Evolutionary conservation across 1,140 invertebrate species (phyloP).

Genomic region (Scaptomyza montana): DNA sequence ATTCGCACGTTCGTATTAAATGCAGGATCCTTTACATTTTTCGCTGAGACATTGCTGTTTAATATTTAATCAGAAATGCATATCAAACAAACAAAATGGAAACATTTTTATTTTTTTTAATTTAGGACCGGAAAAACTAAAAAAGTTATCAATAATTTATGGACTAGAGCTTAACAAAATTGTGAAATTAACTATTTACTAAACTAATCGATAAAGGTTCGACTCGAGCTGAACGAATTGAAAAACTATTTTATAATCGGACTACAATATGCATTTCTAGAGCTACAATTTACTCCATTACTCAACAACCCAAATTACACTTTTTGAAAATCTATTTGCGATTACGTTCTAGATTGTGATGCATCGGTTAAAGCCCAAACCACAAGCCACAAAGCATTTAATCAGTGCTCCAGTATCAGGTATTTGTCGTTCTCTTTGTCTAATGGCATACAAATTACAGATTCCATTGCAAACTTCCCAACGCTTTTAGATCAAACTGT

Average conservation of each 20-base stretch:
- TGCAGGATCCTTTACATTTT: background rate
- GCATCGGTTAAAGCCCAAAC: background rate
- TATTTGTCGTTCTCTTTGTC: background rate
- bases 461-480: background rate
- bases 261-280: too few species aligned
- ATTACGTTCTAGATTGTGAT: background rate
- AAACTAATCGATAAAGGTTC: too few species aligned
- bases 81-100: too few species aligned
- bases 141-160: too few species aligned
- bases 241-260: too few species aligned
- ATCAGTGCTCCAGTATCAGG: constrained; percentile 1
- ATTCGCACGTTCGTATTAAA: constrained; percentile 15
- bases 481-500: background rate
- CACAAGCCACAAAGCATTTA: constrained; percentile 14
- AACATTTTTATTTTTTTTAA: too few species aligned
- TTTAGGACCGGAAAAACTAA: too few species aligned
- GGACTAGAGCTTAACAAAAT: too few species aligned
- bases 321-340: background rate
- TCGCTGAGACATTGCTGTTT: background rate
- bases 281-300: background rate
- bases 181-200: too few species aligned
- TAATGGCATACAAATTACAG: constrained; percentile 1
- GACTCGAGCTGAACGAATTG: too few species aligned
- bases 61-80: background rate
- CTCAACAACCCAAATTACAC: constrained; percentile 4